phyloP scores from a whole-genome alignment of 2,888 invertebrate genomes.

The Noctua janthe region DNA sequence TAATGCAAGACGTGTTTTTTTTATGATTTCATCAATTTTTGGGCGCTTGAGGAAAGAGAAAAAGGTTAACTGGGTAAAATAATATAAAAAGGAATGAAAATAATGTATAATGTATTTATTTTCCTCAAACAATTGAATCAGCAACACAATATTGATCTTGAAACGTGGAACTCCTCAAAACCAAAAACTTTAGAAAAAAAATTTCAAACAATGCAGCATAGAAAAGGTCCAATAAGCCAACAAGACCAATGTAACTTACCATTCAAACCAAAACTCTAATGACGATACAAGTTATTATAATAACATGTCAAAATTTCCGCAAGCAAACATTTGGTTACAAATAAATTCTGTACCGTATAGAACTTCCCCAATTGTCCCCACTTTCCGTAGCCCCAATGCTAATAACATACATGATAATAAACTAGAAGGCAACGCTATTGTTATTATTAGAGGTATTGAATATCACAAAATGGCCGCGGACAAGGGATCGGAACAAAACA shows the following conservation, averaged over 20 bases:
- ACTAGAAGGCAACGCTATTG: conserved; percentile 72
- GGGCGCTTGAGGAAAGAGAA: background rate
- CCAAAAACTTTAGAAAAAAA: conserved; percentile 6
- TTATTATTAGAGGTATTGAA: conserved; percentile 79
- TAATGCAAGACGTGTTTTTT: background rate
- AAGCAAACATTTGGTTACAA: conserved; percentile 43
- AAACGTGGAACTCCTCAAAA: background rate
- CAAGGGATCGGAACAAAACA: conserved; percentile 75
- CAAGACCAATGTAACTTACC: background rate
- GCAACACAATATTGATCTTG: background rate
- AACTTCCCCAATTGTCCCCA: conserved; percentile 62
- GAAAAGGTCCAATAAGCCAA: conserved; percentile 18
- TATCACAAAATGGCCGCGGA: conserved; percentile 76
- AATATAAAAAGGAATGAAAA: background rate
- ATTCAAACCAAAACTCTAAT: conserved; percentile 36
- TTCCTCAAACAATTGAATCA: background rate
- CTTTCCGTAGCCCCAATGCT: conserved; percentile 66
- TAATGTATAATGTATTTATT: background rate
- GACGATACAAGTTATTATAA: conserved; percentile 47
- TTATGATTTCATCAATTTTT: background rate
- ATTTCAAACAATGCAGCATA: conserved; percentile 2
- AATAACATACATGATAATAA: conserved; percentile 77
- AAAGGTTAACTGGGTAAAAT: background rate
- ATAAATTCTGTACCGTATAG: conserved; percentile 53
- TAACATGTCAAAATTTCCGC: conserved; percentile 48